phyloP scores from a whole-genome alignment of 2,888 invertebrate species.

The Synergus japonicus region DNA sequence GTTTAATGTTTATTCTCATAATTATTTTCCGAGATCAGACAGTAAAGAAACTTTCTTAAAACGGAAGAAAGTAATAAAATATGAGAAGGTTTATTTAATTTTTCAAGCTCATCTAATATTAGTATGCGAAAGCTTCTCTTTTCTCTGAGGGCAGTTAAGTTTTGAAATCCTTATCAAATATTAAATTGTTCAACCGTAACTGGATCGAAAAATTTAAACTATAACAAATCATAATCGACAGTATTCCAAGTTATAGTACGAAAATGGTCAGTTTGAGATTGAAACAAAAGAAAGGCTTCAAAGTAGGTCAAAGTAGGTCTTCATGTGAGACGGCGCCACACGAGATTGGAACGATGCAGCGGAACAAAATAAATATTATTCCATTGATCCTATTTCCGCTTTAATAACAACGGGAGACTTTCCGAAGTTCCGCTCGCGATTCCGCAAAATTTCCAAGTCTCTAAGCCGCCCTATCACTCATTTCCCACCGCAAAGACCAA shows the following conservation, averaged over 20 bases:
- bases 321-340: conserved; percentile 15
- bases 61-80: not conserved
- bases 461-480: not conserved
- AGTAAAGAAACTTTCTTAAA: not conserved
- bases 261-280: conserved; percentile 5
- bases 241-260: not conserved
- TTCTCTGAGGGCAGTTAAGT: too few relatives aligned
- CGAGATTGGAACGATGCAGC: conserved; percentile 2
- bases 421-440: not conserved
- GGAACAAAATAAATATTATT: conserved; percentile 12
- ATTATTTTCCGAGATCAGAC: not conserved
- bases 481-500: not conserved
- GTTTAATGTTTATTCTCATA: conserved; percentile 18
- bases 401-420: conserved; percentile 1
- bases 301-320: not conserved
- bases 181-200: not conserved
- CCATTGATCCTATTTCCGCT: not conserved
- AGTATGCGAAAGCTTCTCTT: too few relatives aligned
- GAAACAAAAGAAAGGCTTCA: not conserved
- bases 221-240: not conserved
- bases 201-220: not conserved
- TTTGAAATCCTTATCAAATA: too few relatives aligned
- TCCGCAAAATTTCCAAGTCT: not conserved
- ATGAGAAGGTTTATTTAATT: not conserved
- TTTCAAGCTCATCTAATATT: not conserved